These are phyloP conservation scores for Greenwoodochromis staneri DNA, from an alignment of 2,113 vertebrate species.

Conservation along the genomic window DNA sequence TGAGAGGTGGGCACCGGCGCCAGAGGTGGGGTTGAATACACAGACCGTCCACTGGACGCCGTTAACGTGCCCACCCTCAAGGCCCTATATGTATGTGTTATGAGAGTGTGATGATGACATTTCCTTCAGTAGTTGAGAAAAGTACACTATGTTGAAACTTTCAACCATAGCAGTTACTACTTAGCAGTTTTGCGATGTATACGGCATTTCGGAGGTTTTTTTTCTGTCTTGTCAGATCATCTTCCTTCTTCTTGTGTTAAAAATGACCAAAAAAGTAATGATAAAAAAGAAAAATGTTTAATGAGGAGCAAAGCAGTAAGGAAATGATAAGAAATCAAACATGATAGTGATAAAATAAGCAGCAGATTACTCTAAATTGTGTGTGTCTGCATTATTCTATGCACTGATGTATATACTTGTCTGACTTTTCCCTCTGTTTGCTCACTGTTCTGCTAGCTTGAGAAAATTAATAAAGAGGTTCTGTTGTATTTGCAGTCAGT, in stretches of 20 bases:
- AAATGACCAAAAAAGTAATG: not conserved
- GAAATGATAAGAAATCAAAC: not conserved
- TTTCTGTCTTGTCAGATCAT: not conserved
- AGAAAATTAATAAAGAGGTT: not conserved
- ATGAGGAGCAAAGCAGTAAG: not conserved
- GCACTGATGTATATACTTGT: not conserved
- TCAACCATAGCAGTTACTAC: not conserved
- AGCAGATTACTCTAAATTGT: not conserved
- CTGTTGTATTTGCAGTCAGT: not conserved
- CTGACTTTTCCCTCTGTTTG: not conserved
- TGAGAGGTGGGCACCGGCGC: not conserved
- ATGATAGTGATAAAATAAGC: not conserved
- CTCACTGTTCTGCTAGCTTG: not conserved
- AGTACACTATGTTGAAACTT: not conserved
- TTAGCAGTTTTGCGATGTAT: not conserved
- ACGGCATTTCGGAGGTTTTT: rapidly evolving
- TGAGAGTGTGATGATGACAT: not conserved
- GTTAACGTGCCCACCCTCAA: not conserved
- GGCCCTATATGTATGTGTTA: not conserved
- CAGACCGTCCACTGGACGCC: not conserved
- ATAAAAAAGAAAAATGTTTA: not conserved
- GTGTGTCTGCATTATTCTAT: not conserved
- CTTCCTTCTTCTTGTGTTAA: not conserved
- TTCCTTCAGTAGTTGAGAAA: not conserved
- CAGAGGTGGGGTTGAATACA: not conserved